Evolutionary conservation across 2,888 invertebrate genomes (phyloP).

Genomic region (Micoletzkya japonica): DNA sequence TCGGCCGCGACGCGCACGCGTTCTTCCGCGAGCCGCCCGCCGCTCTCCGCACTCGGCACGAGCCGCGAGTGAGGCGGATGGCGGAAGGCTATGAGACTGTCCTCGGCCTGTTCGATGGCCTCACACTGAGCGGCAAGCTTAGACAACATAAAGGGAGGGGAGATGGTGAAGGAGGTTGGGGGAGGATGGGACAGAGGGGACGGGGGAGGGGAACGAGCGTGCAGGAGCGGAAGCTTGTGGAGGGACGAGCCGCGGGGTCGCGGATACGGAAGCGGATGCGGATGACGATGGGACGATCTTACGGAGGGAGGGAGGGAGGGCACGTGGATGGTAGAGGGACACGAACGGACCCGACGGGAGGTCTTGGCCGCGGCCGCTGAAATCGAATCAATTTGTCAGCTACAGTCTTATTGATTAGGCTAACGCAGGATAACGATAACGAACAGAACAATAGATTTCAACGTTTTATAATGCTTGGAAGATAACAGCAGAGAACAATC

Average conservation of each 20-base stretch:
- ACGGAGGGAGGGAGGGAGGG: conserved; percentile 31
- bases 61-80: conserved; percentile 33
- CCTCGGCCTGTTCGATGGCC: conserved; percentile 42
- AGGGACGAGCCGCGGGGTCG: conserved; percentile 29
- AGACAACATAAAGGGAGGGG: conserved; percentile 57
- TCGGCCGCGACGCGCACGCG: background rate
- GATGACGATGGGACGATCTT: conserved; percentile 31
- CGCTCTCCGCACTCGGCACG: conserved; percentile 29
- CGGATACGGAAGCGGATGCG: conserved; percentile 12
- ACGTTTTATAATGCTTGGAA: too few relatives aligned
- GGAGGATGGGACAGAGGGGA: conserved; percentile 37
- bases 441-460: too few relatives aligned
- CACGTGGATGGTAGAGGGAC: conserved; percentile 36
- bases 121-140: conserved; percentile 57
- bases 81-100: conserved; percentile 25
- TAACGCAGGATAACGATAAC: too few relatives aligned
- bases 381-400: too few relatives aligned
- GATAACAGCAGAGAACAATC: background rate
- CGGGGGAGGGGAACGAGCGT: conserved; percentile 30
- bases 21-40: background rate
- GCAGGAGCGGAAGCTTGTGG: conserved; percentile 23
- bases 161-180: conserved; percentile 45
- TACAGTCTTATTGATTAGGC: too few relatives aligned
- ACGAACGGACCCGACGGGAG: conserved; percentile 44
- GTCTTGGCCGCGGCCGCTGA: conserved; percentile 42